Percentiles rank a stretch among this genome's conserved stretches.
Evolutionary conservation across 1,140 invertebrate genomes (phyloP).

Genomic region (Colletes latitarsis): DNA sequence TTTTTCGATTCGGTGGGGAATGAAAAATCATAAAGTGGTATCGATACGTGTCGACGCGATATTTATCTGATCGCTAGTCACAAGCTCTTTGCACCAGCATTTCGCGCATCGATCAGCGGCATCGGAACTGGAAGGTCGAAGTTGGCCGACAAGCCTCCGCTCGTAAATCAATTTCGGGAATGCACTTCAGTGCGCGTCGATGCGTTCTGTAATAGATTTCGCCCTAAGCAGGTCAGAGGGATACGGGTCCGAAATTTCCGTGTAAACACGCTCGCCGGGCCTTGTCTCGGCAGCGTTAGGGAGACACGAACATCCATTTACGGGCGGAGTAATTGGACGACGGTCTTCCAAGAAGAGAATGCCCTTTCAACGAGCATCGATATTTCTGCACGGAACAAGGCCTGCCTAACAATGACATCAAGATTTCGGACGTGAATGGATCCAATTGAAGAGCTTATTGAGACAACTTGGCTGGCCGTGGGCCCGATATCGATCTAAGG

Average conservation of each 20-base stretch:
- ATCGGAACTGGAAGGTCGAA: constrained; percentile 28
- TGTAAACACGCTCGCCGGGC: constrained; percentile 1
- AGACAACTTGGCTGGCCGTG: neutral
- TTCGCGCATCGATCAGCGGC: constrained; percentile 32
- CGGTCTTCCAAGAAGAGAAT: neutral
- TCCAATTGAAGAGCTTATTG: neutral
- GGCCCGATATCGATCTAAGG: neutral
- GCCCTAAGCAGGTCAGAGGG: constrained; percentile 21
- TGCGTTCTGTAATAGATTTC: constrained; percentile 40
- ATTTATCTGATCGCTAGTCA: neutral
- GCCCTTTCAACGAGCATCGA: neutral
- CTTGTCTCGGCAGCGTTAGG: neutral
- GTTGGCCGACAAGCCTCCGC: constrained; percentile 1
- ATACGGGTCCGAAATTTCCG: constrained; percentile 3
- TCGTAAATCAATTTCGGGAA: constrained; percentile 37
- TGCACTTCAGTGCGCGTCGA: constrained; percentile 13
- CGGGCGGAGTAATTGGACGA: constrained; percentile 7
- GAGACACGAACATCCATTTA: constrained; percentile 10
- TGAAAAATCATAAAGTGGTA: too few relatives aligned
- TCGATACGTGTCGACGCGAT: too few relatives aligned
- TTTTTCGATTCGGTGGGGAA: too few relatives aligned
- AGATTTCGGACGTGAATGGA: constrained; percentile 1
- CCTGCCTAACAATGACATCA: neutral
- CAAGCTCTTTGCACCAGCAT: constrained; percentile 12
- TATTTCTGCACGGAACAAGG: neutral